Evolutionary conservation across 1,140 invertebrate species (phyloP), one percentile per base, ranked within the genome.

Genomic region (Brachionus paranguensis): DNA sequence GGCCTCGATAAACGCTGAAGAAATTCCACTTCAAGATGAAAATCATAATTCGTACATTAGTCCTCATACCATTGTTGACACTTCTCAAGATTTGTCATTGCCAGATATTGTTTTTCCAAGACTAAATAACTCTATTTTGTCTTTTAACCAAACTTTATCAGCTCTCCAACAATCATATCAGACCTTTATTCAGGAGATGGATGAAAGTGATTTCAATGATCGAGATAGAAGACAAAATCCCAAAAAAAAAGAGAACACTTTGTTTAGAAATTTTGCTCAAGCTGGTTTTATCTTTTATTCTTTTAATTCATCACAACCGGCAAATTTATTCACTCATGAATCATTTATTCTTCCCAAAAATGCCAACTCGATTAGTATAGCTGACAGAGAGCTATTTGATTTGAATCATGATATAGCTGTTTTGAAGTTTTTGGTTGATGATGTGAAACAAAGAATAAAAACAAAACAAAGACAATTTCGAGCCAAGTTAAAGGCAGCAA

Each of bases 261-360:
- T 43, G n/a, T 8, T 11, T 7, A 20, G 17, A n/a, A 41, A 41
- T 41, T 72, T 72, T 45, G 68, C 68, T 7, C 68, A 72, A 72
- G 14, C n/a, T 72, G 68, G 68, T 41, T 72, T 72, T 17, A 43
- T 72, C 20, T 72, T 72, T 43, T 72, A 72, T 72, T 72, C 68
- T 3, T 20, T 72, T 8, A 72, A 72, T 43, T 37, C 17, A 41
- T 37, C 68, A 7, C 68, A 72, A 7, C 33, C 17, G 7, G 37
- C 17, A 20, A 72, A 10, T 72, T 41, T 20, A 20, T 72, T 72
- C 33, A 43, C 20, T 41, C 68, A 72, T 43, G 68, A 72, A 43
- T 72, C 68, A 20, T 45, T 72, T 3, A 72, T 41, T 72, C 17
- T 72, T 2, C 17, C 37, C 12, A 72, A 72, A 41, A 43, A 37